phyloP scores from a whole-genome alignment of 2,888 invertebrate species.

The Cephus pygmeus region DNA sequence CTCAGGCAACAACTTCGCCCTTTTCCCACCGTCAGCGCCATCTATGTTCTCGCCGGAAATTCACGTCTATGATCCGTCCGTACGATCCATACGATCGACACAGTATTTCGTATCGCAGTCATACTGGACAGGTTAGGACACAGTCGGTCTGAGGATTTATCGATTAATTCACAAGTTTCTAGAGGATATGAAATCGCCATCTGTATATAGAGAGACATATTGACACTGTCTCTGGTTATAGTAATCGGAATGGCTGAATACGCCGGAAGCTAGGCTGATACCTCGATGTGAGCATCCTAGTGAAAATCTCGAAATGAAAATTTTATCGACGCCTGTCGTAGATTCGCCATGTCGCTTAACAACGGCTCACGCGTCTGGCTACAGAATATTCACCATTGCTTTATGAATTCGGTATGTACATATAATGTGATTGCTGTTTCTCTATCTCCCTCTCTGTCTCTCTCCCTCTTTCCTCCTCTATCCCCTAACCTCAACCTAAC shows the following conservation, averaged over 20 bases:
- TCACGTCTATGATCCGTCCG: not conserved
- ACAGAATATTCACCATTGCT: not conserved
- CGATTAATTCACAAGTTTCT: not conserved
- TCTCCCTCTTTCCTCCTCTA: constrained; percentile 5
- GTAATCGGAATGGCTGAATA: not conserved
- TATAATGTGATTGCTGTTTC: constrained; percentile 9
- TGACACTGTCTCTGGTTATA: not conserved
- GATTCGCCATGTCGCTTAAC: constrained; percentile 54
- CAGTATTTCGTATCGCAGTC: not conserved
- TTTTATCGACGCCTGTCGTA: constrained; percentile 55
- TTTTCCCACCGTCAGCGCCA: not conserved
- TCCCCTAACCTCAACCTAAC: not conserved
- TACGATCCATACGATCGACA: not conserved
- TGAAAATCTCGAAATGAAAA: constrained; percentile 45
- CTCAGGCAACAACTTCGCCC: not conserved
- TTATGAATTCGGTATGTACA: not conserved
- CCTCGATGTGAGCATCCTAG: constrained; percentile 12
- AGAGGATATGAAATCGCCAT: not conserved
- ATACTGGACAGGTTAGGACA: not conserved
- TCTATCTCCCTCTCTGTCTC: constrained; percentile 21
- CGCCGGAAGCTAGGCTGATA: not conserved
- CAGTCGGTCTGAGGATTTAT: not conserved
- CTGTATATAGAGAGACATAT: not conserved
- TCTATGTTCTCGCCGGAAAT: not conserved
- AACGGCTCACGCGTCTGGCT: constrained; percentile 24